These are phyloP conservation scores for Riptortus pedestris DNA, from an alignment of 1,140 invertebrate genomes.

Conservation along the genomic window DNA sequence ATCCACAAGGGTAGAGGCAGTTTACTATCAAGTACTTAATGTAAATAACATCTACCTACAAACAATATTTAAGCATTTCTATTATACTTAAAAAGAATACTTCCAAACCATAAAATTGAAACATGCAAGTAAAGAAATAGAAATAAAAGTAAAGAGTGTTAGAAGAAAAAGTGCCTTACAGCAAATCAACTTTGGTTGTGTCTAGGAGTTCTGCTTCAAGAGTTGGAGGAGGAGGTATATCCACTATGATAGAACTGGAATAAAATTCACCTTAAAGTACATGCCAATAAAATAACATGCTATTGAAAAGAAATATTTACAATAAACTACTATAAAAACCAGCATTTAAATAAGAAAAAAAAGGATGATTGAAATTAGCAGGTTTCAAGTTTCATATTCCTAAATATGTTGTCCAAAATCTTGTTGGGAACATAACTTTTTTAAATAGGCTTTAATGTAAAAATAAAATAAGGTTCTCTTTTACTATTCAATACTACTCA, in stretches of 20 bases:
- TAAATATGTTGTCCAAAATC: no score
- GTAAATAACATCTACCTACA: no score
- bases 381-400: not conserved
- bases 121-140: no score
- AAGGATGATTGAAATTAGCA: not conserved
- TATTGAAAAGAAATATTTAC: not conserved
- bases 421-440: no score
- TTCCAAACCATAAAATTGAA: no score
- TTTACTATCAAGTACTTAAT: no score
- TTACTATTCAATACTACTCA: no score
- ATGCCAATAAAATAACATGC: not conserved
- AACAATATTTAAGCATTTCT: no score
- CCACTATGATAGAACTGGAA: constrained; percentile 33
- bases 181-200: constrained; percentile 31
- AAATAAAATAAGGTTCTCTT: no score
- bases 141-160: constrained; percentile 7
- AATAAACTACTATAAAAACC: not conserved
- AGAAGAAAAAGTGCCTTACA: constrained; percentile 28
- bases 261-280: constrained; percentile 37
- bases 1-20: no score
- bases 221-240: constrained; percentile 32
- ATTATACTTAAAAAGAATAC: no score
- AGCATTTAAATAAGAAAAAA: not conserved
- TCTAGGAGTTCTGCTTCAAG: constrained; percentile 32
- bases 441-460: no score